Conservation (phyloP, 2,888 invertebrate genomes). For the Vannuccia rotundouncinata region DNA sequence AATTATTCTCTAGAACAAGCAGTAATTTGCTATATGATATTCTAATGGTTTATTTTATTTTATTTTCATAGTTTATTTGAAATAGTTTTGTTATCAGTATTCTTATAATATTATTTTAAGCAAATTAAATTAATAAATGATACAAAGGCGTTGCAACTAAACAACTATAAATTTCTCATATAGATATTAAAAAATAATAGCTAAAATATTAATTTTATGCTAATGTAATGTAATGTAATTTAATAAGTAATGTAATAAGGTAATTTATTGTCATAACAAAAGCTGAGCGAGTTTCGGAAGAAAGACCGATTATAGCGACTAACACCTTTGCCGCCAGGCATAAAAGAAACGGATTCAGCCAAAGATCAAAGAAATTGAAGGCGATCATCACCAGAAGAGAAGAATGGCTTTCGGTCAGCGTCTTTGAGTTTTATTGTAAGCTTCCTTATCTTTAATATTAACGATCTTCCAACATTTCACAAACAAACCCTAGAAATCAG, state of each 20-base stretch:
- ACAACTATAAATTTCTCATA: not conserved
- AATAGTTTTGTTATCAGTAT: too few species aligned
- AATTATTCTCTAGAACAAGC: too few species aligned
- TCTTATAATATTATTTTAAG: too few species aligned
- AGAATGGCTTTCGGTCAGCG: not conserved
- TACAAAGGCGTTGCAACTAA: not conserved
- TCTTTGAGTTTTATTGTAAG: not conserved
- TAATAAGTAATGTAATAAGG: not conserved
- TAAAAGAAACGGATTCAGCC: not conserved
- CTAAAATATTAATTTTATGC: not conserved
- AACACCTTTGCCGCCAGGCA: not conserved
- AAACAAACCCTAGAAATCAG: not conserved
- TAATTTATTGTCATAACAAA: not conserved
- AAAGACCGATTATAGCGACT: not conserved
- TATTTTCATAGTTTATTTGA: too few species aligned
- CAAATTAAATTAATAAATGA: too few species aligned
- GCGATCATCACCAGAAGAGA: too few species aligned
- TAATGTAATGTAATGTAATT: not conserved
- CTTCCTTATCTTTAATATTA: not conserved
- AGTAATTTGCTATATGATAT: too few species aligned
- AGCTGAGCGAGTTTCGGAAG: not conserved
- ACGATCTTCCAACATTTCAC: constrained; percentile 7
- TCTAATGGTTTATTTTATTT: too few species aligned
- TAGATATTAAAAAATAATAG: not conserved
- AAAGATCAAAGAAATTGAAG: not conserved